Conservation (phyloP, 2,113 vertebrate genomes). For the Cercocebus atys region DNA sequence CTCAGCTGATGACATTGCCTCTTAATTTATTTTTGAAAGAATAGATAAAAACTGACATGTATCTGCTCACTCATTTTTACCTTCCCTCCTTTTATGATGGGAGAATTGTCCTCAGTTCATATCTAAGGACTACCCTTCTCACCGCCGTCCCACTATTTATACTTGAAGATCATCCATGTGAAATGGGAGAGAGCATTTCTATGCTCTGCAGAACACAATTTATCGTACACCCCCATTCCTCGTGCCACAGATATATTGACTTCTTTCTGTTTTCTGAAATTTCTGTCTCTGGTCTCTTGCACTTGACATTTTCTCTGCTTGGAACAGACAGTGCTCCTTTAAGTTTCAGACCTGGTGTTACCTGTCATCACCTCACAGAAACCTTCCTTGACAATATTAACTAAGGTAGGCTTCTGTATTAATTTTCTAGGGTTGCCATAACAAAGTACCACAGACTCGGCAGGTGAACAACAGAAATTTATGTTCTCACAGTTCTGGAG, state of each 20-base stretch:
- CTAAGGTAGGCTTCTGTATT: not conserved
- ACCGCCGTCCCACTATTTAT: not conserved
- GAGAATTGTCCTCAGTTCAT: not conserved
- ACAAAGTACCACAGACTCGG: not conserved
- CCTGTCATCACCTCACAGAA: not conserved
- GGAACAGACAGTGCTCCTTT: not conserved
- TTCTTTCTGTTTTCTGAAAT: not conserved
- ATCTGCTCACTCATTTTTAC: not conserved
- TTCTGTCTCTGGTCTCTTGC: not conserved
- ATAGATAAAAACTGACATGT: not conserved
- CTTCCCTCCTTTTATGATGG: not conserved
- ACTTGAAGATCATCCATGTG: not conserved
- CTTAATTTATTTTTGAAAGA: not conserved
- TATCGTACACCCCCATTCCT: not conserved
- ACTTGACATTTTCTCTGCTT: not conserved
- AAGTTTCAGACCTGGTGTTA: not conserved
- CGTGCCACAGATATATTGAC: not conserved
- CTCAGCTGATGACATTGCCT: not conserved
- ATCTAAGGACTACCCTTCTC: not conserved
- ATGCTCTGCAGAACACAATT: accelerated
- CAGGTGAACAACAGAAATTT: not conserved
- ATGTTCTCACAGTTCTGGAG: not conserved
- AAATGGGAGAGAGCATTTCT: not conserved
- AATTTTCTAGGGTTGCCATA: not conserved
- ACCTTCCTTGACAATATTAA: not conserved